Evolutionary conservation across 53 echinoderm and acorn worm genomes (phyloP), one percentile per base, ranked within the genome.

Genomic region (Henricia sp.): DNA sequence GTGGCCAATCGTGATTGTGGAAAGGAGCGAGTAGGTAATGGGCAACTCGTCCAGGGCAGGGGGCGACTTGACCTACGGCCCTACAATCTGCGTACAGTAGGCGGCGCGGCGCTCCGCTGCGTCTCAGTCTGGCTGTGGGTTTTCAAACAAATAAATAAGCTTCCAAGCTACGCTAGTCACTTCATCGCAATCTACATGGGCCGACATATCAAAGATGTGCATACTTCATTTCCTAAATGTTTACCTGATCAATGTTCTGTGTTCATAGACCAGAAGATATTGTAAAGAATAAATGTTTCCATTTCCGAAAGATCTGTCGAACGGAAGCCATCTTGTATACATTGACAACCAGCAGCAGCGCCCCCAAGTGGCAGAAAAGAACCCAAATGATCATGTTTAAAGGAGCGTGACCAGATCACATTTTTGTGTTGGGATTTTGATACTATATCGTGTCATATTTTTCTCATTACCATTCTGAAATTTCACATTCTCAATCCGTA

Each of bases 381-480:
- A 4, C 60, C 27, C 27, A 2, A 60, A 60, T 60, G 48, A 8
- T 10, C 14, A 29, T 3, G 28, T 60, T 3, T 11, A 60, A 12
- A 24, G 55, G 17, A 6, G 55, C n/a, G 55, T 11, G 57, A 84
- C 71, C 84, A 71, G 42, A 56, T n/a, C 14, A 20, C 26, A 35
- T 39, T 36, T 85, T 73, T 21, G 72, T 64, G 8, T 50, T 68
- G n/a, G 85, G 85, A 14, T n/a, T n/a, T n/a, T n/a, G 65, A 85
- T 27, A 13, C 42, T 40, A 73, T 48, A 64, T 73, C 66, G 14
- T 72, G 38, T 23, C 72, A n/a, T n/a, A n/a, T n/a, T n/a, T n/a
- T n/a, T n/a, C n/a, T n/a, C 73, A 51, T 74, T 73, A 3, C 72
- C 50, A 50, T 62, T 73, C 50, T 73, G 52, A 26, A 85, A 34